These are phyloP conservation scores for Ectemnius continuus DNA, from an alignment of 2,888 invertebrate genomes.

Conservation along the genomic window DNA sequence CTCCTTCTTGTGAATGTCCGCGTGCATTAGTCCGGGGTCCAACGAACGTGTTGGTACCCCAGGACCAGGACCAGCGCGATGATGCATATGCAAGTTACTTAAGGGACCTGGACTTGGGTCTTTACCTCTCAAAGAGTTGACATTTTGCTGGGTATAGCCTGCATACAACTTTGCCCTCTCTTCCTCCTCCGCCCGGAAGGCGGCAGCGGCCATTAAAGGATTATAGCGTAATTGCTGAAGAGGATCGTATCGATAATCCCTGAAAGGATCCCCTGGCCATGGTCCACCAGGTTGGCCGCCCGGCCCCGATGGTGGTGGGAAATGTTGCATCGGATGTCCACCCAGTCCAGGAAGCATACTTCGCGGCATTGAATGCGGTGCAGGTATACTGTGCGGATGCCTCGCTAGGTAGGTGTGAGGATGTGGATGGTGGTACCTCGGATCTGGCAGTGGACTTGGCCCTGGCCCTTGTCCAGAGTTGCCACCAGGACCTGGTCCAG, in stretches of 20 bases:
- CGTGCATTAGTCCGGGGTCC: constrained; percentile 70
- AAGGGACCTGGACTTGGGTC: constrained; percentile 79
- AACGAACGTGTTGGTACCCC: constrained; percentile 75
- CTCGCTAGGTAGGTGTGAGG: constrained; percentile 77
- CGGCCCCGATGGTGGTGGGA: constrained; percentile 77
- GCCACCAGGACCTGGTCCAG: constrained; percentile 57
- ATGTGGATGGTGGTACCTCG: constrained; percentile 81
- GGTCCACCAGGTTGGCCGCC: constrained; percentile 80
- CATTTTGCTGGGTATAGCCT: constrained; percentile 82
- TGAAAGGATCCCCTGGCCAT: constrained; percentile 84
- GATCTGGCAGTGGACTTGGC: constrained; percentile 79
- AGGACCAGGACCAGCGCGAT: constrained; percentile 79
- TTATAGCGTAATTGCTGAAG: constrained; percentile 85
- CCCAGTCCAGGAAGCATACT: constrained; percentile 79
- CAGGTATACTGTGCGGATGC: constrained; percentile 78
- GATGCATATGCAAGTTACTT: constrained; percentile 80
- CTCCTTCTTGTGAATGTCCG: constrained; percentile 81
- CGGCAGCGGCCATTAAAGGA: constrained; percentile 88
- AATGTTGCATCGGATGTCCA: constrained; percentile 79
- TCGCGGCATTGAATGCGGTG: constrained; percentile 80
- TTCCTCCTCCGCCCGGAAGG: constrained; percentile 85
- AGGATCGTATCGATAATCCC: constrained; percentile 85
- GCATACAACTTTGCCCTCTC: constrained; percentile 88
- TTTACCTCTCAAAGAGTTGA: constrained; percentile 79
- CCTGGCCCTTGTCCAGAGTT: constrained; percentile 67